Conservation (phyloP, 2,888 invertebrate species). For the Auanema freiburgensis region DNA sequence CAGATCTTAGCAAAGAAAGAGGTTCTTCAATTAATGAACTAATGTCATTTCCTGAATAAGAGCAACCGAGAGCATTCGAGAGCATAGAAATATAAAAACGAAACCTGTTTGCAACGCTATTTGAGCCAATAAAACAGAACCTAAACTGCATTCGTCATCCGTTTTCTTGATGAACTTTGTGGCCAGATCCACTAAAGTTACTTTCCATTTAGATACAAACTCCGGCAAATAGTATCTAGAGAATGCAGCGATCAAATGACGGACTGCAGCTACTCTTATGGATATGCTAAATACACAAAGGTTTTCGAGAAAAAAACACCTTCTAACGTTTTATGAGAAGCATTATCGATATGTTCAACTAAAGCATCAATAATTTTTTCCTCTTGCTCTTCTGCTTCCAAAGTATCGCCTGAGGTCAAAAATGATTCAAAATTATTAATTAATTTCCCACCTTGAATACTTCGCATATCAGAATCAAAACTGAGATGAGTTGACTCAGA, state of each 20-base stretch:
- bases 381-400: conserved; percentile 42
- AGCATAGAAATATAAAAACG: conserved; percentile 8
- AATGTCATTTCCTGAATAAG: conserved; percentile 27
- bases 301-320: not conserved
- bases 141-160: conserved; percentile 33
- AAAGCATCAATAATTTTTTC: conserved; percentile 67
- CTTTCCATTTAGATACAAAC: conserved; percentile 24
- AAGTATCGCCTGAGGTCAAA: conserved; percentile 8
- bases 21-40: conserved; percentile 27
- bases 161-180: conserved; percentile 37
- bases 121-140: conserved; percentile 74
- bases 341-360: conserved; percentile 81
- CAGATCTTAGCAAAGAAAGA: conserved; percentile 34
- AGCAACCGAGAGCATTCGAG: not conserved
- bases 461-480: conserved; percentile 41
- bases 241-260: conserved; percentile 31
- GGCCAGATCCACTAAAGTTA: conserved; percentile 26
- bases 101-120: conserved; percentile 81
- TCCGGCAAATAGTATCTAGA: conserved; percentile 33
- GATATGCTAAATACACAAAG: conserved; percentile 70
- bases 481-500: conserved; percentile 38
- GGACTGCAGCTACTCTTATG: conserved; percentile 73
- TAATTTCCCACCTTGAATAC: conserved; percentile 27
- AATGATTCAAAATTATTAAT: not conserved
- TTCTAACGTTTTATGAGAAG: conserved; percentile 78